phyloP scores from a whole-genome alignment of 2,888 invertebrate genomes.

The Harpalus rubripes region DNA sequence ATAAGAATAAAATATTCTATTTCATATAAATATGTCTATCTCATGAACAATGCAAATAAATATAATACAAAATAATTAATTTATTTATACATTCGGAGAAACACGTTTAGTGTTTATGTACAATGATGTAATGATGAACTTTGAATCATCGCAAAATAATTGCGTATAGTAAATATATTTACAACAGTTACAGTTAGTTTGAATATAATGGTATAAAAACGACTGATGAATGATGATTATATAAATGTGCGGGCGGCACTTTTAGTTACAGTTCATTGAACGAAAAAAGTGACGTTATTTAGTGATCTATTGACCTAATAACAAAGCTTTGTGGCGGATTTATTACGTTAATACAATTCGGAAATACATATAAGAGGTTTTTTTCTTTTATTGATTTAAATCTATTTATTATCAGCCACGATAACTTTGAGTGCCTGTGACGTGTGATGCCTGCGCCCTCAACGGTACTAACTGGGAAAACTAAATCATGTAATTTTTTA shows the following conservation, averaged over 20 bases:
- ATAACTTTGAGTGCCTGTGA: no score
- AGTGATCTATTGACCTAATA: slow-evolving; percentile 26
- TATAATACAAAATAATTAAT: not conserved
- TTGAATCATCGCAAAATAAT: slow-evolving; percentile 42
- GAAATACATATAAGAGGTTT: not conserved
- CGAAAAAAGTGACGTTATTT: slow-evolving; percentile 23
- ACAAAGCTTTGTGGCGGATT: not conserved
- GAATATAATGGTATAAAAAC: not conserved
- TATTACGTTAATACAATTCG: not conserved
- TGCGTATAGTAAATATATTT: slow-evolving; percentile 24
- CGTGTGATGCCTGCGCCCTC: no score
- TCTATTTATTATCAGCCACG: no score
- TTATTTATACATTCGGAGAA: not conserved
- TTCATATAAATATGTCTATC: no score
- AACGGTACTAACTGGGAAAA: no score
- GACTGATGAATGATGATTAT: not conserved
- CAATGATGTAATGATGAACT: slow-evolving; percentile 41
- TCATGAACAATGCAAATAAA: not conserved
- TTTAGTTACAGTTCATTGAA: slow-evolving; percentile 38
- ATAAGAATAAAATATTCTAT: no score
- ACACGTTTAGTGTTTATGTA: not conserved
- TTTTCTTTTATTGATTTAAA: not conserved
- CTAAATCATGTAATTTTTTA: no score
- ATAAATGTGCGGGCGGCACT: slow-evolving; percentile 12
- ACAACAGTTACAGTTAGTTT: slow-evolving; percentile 35